A percentile compares a stretch with the other conserved stretches of the same genome.
Conservation (phyloP, 1,140 invertebrate genomes). For the Drosophila yakuba region DNA sequence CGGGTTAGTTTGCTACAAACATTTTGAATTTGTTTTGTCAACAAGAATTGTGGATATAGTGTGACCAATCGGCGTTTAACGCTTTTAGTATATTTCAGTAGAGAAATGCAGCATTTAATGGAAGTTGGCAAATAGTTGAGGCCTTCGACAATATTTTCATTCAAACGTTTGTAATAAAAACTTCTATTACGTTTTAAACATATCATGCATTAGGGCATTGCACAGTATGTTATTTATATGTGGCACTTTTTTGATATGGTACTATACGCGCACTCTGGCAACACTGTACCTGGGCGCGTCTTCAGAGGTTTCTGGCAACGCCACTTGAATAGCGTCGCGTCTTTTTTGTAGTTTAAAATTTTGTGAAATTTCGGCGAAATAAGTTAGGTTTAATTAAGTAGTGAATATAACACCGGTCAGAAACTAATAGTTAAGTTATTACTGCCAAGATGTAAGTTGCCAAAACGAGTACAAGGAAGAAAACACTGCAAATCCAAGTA, state of each 20-base stretch:
- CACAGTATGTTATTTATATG: background rate
- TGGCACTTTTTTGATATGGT: background rate
- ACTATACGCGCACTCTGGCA: background rate
- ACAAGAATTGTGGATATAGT: slow-evolving; percentile 4
- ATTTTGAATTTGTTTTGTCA: slow-evolving; percentile 22
- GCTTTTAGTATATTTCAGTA: background rate
- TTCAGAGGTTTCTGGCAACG: slow-evolving; percentile 3
- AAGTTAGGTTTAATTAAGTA: background rate
- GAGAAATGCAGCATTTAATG: background rate
- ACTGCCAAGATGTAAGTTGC: background rate
- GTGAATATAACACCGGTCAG: background rate
- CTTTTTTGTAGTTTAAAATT: background rate
- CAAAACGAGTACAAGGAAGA: no score
- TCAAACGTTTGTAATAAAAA: no score
- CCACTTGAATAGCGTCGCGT: slow-evolving; percentile 1
- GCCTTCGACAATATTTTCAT: no score
- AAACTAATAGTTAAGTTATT: no score
- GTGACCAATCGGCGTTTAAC: background rate
- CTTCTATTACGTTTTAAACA: no score
- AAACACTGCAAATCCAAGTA: background rate
- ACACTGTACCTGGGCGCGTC: background rate
- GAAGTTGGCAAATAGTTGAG: background rate
- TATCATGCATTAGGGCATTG: no score
- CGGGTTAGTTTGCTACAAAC: background rate
- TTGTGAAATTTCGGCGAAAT: background rate